Evolutionary conservation across 92 coral and sea anemone species (phyloP).

Genomic region (Actinostola sp.): DNA sequence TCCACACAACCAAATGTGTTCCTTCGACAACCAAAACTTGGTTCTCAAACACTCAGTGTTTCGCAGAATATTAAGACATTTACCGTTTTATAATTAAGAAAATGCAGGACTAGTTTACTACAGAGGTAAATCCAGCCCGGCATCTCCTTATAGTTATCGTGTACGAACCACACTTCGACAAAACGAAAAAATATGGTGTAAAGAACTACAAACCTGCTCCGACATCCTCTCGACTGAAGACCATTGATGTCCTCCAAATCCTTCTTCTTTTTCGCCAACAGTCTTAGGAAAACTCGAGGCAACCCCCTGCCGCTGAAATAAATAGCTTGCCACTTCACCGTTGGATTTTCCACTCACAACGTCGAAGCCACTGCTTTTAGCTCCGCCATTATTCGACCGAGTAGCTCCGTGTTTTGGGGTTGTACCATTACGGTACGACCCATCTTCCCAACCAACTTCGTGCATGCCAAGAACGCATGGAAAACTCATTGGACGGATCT

Average conservation of each 20-base stretch:
- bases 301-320: conserved; percentile 99
- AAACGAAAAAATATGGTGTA: neutral
- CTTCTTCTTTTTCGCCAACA: conserved; percentile 95
- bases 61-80: neutral
- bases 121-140: neutral
- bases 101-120: conserved; percentile 8
- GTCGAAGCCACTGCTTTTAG: conserved; percentile 87
- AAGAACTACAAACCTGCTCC: conserved; percentile 69
- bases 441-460: conserved; percentile 99
- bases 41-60: neutral
- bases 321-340: conserved; percentile 99
- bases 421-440: conserved; percentile 90
- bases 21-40: conserved; percentile 34
- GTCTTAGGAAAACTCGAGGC: conserved; percentile 98
- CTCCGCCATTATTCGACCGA: conserved; percentile 80
- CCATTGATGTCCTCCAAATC: conserved; percentile 94
- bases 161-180: too few species aligned
- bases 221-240: conserved; percentile 89
- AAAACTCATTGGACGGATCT: conserved; percentile 99
- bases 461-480: conserved; percentile 99
- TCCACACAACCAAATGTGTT: conserved; percentile 20
- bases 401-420: conserved; percentile 83
- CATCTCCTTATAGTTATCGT: too few species aligned
- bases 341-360: conserved; percentile 91
- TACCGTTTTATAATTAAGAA: neutral